These are phyloP conservation scores for Barnardius zonarius DNA, from an alignment of 2,113 vertebrate genomes.

Conservation along the genomic window DNA sequence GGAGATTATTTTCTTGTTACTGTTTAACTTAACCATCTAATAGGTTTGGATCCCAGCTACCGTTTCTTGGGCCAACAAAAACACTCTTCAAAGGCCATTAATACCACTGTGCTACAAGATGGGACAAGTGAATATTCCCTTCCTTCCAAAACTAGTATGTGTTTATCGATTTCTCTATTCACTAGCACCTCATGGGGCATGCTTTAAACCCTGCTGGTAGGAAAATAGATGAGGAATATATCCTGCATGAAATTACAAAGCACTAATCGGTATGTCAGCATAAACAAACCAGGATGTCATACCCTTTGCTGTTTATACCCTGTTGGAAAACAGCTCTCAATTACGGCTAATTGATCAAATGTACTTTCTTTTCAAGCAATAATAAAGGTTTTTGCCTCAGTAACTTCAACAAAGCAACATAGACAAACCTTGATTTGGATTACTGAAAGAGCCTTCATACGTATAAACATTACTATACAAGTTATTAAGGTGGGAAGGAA, in stretches of 20 bases:
- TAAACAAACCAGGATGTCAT: constrained; percentile 9
- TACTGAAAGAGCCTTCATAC: constrained; percentile 9
- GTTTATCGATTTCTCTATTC: constrained; percentile 4
- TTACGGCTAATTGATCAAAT: constrained; percentile 53
- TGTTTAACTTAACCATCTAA: background rate
- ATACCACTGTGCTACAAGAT: background rate
- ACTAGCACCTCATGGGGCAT: constrained; percentile 24
- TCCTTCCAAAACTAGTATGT: background rate
- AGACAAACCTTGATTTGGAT: constrained; percentile 15
- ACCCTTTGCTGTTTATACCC: constrained; percentile 5
- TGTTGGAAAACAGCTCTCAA: constrained; percentile 52
- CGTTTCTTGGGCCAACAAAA: background rate
- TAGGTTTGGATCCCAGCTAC: background rate
- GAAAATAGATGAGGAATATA: constrained; percentile 23
- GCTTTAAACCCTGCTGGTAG: constrained; percentile 6
- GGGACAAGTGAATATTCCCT: background rate
- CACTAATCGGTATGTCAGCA: constrained; percentile 9
- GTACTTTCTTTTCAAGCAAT: constrained; percentile 38
- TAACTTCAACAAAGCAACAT: background rate
- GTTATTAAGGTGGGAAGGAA: background rate
- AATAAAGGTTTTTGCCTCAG: constrained; percentile 19
- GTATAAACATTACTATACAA: constrained; percentile 8
- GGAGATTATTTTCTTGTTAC: background rate
- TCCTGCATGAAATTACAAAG: constrained; percentile 41
- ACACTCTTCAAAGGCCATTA: background rate